phyloP scores from a whole-genome alignment of 2,797 vertebrate species.

The Momotus momota region DNA sequence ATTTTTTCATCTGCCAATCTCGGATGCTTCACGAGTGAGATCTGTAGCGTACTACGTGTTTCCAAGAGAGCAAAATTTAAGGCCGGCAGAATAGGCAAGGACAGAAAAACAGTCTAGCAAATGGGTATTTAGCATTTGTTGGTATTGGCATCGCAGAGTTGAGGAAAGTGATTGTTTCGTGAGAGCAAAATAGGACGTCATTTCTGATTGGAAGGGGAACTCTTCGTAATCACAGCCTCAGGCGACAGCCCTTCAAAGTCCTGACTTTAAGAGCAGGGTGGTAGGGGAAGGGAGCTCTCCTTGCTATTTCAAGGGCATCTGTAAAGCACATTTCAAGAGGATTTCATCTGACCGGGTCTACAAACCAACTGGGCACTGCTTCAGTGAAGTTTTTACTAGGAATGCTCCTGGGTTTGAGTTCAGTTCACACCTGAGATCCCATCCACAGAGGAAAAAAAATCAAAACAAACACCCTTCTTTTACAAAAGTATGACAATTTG shows the following conservation, averaged over 20 bases:
- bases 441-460: neutral
- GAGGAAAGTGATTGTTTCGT: neutral
- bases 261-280: neutral
- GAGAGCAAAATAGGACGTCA: neutral
- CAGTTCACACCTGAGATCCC: neutral
- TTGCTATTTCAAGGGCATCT: neutral
- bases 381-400: neutral
- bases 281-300: neutral
- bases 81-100: neutral
- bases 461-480: neutral
- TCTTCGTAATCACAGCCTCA: neutral
- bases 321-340: neutral
- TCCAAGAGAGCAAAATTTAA: neutral
- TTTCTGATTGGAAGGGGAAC: neutral
- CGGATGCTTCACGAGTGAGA: neutral
- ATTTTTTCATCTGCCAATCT: constrained; percentile 10
- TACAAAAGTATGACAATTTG: neutral
- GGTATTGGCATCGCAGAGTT: neutral
- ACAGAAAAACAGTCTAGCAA: neutral
- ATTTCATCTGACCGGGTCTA: neutral
- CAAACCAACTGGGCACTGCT: neutral
- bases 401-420: neutral
- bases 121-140: neutral
- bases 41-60: neutral
- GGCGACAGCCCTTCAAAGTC: neutral